Conservation (phyloP, 2,888 invertebrate species). For the Drosophila heteroneura region DNA sequence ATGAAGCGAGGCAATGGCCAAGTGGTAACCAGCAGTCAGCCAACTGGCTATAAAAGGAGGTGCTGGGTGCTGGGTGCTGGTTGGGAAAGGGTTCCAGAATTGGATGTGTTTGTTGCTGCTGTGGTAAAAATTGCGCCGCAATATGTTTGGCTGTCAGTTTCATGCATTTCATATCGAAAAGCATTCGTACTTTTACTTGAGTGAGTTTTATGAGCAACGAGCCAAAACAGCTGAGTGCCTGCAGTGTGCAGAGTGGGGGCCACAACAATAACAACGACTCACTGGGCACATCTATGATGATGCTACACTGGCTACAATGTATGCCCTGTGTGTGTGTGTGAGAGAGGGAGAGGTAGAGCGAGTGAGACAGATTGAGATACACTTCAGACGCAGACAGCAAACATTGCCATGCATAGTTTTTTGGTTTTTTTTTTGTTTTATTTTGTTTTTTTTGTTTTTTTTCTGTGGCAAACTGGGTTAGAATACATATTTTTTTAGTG, state of each 20-base stretch:
- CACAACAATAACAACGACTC: constrained; percentile 59
- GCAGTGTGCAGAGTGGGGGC: neutral
- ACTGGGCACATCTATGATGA: constrained; percentile 77
- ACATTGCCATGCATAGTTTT: constrained; percentile 60
- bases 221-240: constrained; percentile 45
- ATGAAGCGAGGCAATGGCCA: constrained; percentile 39
- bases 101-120: constrained; percentile 11
- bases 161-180: constrained; percentile 81
- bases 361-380: neutral
- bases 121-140: constrained; percentile 75
- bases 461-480: constrained; percentile 52
- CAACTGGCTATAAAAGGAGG: constrained; percentile 51
- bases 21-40: constrained; percentile 72
- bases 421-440: neutral
- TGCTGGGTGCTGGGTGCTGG: neutral
- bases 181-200: constrained; percentile 82
- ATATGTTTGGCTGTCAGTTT: constrained; percentile 80
- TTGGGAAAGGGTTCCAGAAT: neutral
- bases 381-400: constrained; percentile 44
- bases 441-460: constrained; percentile 25
- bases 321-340: too few relatives aligned
- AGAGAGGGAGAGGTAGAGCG: neutral
- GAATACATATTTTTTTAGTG: constrained; percentile 20
- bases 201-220: constrained; percentile 79
- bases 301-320: constrained; percentile 77